Percentiles rank a stretch among this genome's conserved stretches.
Conservation (phyloP, 2,113 vertebrate species). For the Microtus oregoni region DNA sequence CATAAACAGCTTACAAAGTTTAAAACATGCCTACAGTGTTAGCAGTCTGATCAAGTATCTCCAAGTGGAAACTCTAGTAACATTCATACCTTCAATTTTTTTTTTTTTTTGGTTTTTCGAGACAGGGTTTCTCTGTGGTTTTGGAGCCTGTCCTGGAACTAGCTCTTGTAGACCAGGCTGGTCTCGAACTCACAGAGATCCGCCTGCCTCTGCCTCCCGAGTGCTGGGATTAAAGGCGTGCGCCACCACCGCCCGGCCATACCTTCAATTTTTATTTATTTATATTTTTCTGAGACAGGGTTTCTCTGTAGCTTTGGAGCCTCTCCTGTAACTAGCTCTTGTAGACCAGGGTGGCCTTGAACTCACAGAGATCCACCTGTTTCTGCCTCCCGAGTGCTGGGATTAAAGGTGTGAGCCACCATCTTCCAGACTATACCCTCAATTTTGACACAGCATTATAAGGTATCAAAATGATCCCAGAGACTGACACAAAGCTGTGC, state of each 20-base stretch:
- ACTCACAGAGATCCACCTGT: not conserved
- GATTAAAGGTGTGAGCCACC: not conserved
- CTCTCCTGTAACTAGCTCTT: not conserved
- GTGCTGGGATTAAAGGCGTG: too few relatives aligned
- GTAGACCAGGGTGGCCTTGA: not conserved
- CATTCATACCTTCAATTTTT: conserved; percentile 9
- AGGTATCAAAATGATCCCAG: conserved; percentile 48
- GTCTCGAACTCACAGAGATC: too few relatives aligned
- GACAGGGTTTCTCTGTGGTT: too few relatives aligned
- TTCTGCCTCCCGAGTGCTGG: not conserved
- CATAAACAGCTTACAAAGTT: not conserved
- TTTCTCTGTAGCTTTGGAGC: not conserved
- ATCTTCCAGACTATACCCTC: not conserved
- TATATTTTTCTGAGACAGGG: not conserved
- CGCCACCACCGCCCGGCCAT: too few relatives aligned
- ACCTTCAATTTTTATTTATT: not conserved
- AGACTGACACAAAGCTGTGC: conserved; percentile 45
- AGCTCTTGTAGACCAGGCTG: too few relatives aligned
- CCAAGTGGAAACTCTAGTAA: conserved; percentile 43
- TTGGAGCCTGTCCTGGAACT: too few relatives aligned
- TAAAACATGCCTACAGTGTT: conserved; percentile 31
- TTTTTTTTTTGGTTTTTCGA: too few relatives aligned
- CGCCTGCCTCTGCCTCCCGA: too few relatives aligned
- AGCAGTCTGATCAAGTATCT: conserved; percentile 13
- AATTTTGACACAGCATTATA: conserved; percentile 9